Evolutionary conservation across 2,888 invertebrate genomes (phyloP).

Genomic region (Torymus texanus): DNA sequence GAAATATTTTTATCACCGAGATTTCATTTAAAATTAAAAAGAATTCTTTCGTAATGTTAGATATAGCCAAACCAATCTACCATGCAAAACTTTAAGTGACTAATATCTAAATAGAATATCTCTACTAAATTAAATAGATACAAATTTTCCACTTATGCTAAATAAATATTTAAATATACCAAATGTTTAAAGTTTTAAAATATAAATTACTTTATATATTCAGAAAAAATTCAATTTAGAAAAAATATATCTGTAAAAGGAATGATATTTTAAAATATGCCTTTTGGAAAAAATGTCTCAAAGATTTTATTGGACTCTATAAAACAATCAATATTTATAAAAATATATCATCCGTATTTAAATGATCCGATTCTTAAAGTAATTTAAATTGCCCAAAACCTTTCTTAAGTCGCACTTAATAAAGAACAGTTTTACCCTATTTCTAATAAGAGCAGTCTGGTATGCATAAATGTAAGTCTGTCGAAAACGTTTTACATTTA

Average conservation of each 20-base stretch:
- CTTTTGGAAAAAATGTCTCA: not conserved
- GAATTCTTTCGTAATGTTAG: too few species aligned
- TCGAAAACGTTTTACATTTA: constrained; percentile 41
- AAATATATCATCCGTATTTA: constrained; percentile 15
- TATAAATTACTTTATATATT: too few species aligned
- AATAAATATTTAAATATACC: too few species aligned
- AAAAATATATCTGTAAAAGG: too few species aligned
- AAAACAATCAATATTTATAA: constrained; percentile 30
- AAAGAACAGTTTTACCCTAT: constrained; percentile 31
- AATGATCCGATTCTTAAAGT: constrained; percentile 26
- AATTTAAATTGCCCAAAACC: constrained; percentile 28
- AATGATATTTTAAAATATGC: not conserved
- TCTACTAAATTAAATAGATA: too few species aligned
- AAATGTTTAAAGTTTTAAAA: too few species aligned
- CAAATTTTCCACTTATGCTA: too few species aligned
- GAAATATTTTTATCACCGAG: not conserved
- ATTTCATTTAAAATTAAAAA: too few species aligned
- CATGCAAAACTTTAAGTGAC: too few species aligned
- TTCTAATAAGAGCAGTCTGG: constrained; percentile 28
- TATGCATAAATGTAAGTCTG: constrained; percentile 22
- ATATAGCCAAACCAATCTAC: too few species aligned
- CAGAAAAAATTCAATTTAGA: too few species aligned
- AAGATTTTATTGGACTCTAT: constrained; percentile 1
- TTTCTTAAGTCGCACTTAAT: constrained; percentile 41
- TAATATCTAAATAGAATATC: too few species aligned